These are phyloP conservation scores for Scolanthus callimorphus DNA, from an alignment of 92 coral and sea anemone species.

Conservation along the genomic window DNA sequence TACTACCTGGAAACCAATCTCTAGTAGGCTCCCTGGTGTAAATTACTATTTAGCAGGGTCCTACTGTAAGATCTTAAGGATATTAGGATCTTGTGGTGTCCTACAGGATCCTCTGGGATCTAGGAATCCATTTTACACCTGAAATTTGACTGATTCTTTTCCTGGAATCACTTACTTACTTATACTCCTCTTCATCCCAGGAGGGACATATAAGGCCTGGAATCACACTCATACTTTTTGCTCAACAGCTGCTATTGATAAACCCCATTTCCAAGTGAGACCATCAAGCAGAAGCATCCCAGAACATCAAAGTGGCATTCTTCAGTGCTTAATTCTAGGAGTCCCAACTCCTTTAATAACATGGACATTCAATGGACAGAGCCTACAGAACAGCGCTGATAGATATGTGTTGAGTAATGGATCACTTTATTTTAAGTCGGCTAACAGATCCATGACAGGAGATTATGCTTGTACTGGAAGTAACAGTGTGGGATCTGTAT, in stretches of 20 bases:
- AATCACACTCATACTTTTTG: not conserved
- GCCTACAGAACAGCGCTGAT: conserved; percentile 42
- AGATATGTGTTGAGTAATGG: conserved; percentile 71
- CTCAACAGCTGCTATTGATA: conserved; percentile 58
- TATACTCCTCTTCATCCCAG: too few species aligned
- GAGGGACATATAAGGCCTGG: too few species aligned
- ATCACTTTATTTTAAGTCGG: conserved; percentile 62
- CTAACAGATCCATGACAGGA: conserved; percentile 67
- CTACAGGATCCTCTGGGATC: too few species aligned
- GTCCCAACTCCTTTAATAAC: conserved; percentile 72
- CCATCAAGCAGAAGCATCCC: conserved; percentile 68
- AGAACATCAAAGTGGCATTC: conserved; percentile 49
- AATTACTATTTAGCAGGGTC: too few species aligned
- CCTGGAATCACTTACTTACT: too few species aligned
- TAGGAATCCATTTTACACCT: too few species aligned
- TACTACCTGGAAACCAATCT: too few species aligned
- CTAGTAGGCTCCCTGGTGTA: too few species aligned
- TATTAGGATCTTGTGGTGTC: too few species aligned
- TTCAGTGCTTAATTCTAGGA: conserved; percentile 83
- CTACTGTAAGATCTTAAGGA: too few species aligned
- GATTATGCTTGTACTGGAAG: conserved; percentile 73
- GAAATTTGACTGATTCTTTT: too few species aligned
- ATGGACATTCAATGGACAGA: conserved; percentile 66
- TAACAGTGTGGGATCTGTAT: conserved; percentile 65
- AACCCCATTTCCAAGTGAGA: conserved; percentile 81